Evolutionary conservation across 2,113 vertebrate species (phyloP).

Genomic region (Aepyceros melampus): DNA sequence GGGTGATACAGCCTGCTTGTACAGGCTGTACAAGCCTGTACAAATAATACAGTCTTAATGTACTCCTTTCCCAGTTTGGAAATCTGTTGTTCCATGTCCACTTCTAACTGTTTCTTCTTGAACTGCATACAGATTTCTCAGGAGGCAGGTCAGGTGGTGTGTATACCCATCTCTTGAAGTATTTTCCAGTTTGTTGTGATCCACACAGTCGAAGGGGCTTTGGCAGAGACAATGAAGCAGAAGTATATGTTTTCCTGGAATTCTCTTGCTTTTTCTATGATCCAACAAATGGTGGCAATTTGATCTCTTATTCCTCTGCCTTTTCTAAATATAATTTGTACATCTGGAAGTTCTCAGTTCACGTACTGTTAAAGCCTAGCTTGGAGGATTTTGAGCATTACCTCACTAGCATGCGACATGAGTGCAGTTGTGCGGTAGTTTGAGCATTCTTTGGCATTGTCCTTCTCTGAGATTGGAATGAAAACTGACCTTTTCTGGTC

Average conservation of each 20-base stretch:
- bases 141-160: neutral
- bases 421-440: neutral
- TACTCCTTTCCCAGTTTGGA: neutral
- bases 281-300: neutral
- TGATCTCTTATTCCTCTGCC: neutral
- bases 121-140: neutral
- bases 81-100: neutral
- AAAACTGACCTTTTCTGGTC: neutral
- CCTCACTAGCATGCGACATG: neutral
- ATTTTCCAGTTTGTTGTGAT: neutral
- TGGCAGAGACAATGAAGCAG: neutral
- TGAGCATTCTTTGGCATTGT: neutral
- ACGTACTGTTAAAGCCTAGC: accelerated
- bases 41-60: neutral
- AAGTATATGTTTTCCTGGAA: neutral
- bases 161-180: neutral
- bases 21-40: too few species aligned
- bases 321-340: neutral
- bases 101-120: neutral
- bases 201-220: neutral
- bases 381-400: neutral
- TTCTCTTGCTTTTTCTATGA: neutral
- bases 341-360: neutral
- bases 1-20: too few species aligned
- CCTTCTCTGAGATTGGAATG: neutral